phyloP scores from a whole-genome alignment of 2,113 vertebrate genomes.

The Chloebia gouldiae region DNA sequence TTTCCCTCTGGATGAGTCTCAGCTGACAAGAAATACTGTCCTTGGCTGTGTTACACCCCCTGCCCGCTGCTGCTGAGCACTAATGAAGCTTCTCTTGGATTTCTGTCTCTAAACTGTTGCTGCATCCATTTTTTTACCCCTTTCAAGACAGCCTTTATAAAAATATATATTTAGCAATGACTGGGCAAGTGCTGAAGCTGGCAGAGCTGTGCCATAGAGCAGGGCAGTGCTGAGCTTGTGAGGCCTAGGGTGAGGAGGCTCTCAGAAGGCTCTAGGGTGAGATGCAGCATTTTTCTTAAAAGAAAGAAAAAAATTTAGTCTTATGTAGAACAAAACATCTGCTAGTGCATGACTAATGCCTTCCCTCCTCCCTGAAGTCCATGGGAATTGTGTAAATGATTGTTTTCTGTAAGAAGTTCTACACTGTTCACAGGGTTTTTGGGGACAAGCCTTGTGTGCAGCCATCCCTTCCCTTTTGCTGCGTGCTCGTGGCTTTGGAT shows the following conservation, averaged over 20 bases:
- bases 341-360: neutral
- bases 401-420: neutral
- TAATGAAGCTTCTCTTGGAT: neutral
- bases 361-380: neutral
- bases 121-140: neutral
- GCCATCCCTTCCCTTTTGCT: accelerated
- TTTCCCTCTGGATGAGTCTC: neutral
- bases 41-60: neutral
- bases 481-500: neutral
- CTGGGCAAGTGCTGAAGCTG: neutral
- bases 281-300: neutral
- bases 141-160: neutral
- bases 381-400: neutral
- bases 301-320: neutral
- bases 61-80: neutral
- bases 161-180: neutral
- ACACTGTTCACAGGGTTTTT: neutral
- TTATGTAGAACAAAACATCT: neutral
- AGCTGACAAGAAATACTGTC: neutral
- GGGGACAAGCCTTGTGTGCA: neutral
- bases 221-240: neutral
- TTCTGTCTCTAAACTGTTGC: neutral
- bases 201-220: neutral
- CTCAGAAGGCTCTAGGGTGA: neutral
- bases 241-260: neutral